phyloP scores from a whole-genome alignment of 1,140 invertebrate species.

The Nilaparvata lugens region DNA sequence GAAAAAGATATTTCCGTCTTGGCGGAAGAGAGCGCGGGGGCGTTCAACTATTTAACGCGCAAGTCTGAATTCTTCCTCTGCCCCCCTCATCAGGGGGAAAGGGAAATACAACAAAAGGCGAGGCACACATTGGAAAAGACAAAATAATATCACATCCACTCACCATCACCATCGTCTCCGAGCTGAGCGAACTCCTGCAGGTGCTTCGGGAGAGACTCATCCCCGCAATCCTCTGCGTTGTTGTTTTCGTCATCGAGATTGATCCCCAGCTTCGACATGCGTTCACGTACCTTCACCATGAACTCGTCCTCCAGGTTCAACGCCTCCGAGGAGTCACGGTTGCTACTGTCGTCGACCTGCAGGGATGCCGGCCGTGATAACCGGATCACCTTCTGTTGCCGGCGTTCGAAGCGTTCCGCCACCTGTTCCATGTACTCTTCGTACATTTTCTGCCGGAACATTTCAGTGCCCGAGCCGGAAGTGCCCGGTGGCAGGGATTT shows the following conservation, averaged over 20 bases:
- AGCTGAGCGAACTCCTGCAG: conserved; percentile 60
- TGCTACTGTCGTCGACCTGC: conserved; percentile 7
- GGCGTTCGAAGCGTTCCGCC: conserved; percentile 63
- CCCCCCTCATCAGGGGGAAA: too few species aligned
- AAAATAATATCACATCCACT: conserved; percentile 19
- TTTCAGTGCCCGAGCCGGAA: conserved; percentile 45
- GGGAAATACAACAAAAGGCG: too few species aligned
- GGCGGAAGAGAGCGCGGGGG: too few species aligned
- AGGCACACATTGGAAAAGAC: too few species aligned
- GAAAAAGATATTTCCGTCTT: too few species aligned
- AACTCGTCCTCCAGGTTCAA: conserved; percentile 25
- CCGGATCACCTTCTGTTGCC: conserved; percentile 67
- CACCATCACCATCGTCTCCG: conserved; percentile 30
- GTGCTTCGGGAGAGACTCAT: conserved; percentile 49
- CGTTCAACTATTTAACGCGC: too few species aligned
- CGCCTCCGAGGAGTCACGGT: conserved; percentile 8
- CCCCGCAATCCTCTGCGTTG: not conserved
- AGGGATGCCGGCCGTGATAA: conserved; percentile 37
- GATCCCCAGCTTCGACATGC: conserved; percentile 48
- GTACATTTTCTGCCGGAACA: conserved; percentile 66
- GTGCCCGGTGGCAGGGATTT: conserved; percentile 30
- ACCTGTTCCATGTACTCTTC: conserved; percentile 71
- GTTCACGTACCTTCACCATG: conserved; percentile 30
- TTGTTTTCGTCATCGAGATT: conserved; percentile 20
- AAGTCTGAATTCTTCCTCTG: too few species aligned